Percentiles rank a stretch among this genome's conserved stretches.
phyloP scores from a whole-genome alignment of 1,140 invertebrate genomes.

The Caenorhabditis inopinata region DNA sequence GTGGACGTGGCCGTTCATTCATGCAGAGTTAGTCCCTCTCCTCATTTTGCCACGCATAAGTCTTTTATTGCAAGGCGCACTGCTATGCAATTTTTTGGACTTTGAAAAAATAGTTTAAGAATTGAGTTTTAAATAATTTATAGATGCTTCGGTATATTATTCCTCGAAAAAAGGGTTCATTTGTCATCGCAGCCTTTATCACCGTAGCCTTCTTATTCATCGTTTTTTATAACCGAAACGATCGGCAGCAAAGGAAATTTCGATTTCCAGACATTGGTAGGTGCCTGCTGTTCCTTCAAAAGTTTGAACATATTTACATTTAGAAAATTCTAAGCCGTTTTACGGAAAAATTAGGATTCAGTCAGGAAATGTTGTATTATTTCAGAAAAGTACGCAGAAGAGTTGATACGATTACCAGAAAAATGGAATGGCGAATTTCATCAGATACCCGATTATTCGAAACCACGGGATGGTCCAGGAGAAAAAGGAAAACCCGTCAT shows the following conservation, averaged over 20 bases:
- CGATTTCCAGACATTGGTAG: background rate
- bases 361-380: no score
- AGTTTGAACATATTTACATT: no score
- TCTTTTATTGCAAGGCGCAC: no score
- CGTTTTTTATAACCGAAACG: conserved; percentile 5
- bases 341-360: no score
- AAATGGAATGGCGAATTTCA: background rate
- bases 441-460: conserved; percentile 26
- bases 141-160: conserved; percentile 25
- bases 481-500: conserved; percentile 43
- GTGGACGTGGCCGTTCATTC: background rate
- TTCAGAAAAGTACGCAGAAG: conserved; percentile 19
- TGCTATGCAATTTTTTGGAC: no score
- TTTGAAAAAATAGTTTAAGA: no score
- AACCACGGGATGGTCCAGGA: conserved; percentile 42
- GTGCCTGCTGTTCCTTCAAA: no score
- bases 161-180: conserved; percentile 7
- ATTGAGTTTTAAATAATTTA: background rate
- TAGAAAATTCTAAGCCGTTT: no score
- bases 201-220: conserved; percentile 22
- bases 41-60: background rate
- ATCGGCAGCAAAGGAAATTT: background rate
- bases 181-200: conserved; percentile 9
- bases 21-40: background rate
- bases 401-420: background rate